Evolutionary conservation across 2,888 invertebrate species (phyloP), one percentile per base, ranked within the genome.

Genomic region (Eilema griseolum): DNA sequence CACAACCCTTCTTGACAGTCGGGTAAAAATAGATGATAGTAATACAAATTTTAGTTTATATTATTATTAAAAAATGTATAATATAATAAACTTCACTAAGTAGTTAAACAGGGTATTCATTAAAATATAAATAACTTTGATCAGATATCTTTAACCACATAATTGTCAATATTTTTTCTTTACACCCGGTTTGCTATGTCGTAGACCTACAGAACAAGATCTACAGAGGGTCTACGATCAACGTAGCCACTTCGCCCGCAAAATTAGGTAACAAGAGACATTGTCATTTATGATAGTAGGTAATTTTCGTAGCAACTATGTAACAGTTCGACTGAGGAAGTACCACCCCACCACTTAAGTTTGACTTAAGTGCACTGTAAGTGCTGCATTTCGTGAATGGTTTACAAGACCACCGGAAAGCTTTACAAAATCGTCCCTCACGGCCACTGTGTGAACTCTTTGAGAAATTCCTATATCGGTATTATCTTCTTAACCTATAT

Each of bases 251-350:
- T 46, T 20, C 20, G 52, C 0, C 7, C 16, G 14, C 41, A 41
- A n/a, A 52, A n/a, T 20, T 52, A 52, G 8, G n/a, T 52, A n/a
- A 52, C n/a, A 10, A n/a, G n/a, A n/a, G 8, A n/a, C 52, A 52
- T 2, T n/a, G 52, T 52, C n/a, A n/a, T n/a, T n/a, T n/a, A 52
- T 52, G n/a, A n/a, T n/a, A 52, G 52, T n/a, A 52, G 52, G 52
- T n/a, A 52, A 52, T 52, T 52, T 52, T 52, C n/a, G n/a, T 20
- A n/a, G 52, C 52, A 52, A n/a, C 52, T n/a, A n/a, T n/a, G n/a
- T n/a, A 52, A 7, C 52, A 52, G 20, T 8, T 52, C 52, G 8
- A 20, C 10, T 10, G 52, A n/a, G 52, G 10, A 41, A n/a, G 52
- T n/a, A 52, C 52, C 7, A 52, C n/a, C 52, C n/a, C 2, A 52